A percentile compares a stretch with the other conserved stretches of the same genome.
Conservation (phyloP, 2,797 vertebrate genomes). For the Kryptopterus vitreolus region DNA sequence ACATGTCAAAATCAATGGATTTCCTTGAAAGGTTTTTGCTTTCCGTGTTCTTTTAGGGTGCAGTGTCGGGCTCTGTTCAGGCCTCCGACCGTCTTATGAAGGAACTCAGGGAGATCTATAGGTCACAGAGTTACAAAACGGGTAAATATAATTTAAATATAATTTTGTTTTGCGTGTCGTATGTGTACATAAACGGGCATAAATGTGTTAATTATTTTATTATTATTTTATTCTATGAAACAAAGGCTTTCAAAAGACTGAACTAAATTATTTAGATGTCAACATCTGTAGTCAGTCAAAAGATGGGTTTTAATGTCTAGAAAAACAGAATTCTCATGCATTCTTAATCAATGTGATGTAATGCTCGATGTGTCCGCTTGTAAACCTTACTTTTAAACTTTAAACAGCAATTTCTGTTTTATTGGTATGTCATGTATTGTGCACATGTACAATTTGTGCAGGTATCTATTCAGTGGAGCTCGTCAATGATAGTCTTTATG, state of each 20-base stretch:
- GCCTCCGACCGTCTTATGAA: slow-evolving; percentile 99
- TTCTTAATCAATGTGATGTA: background rate
- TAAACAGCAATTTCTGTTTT: background rate
- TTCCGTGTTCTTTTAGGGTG: slow-evolving; percentile 77
- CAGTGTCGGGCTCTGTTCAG: slow-evolving; percentile 97
- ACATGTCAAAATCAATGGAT: background rate
- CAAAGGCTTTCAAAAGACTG: background rate
- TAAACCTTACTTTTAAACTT: background rate
- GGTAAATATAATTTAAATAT: slow-evolving; percentile 70
- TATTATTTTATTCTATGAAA: too few species aligned
- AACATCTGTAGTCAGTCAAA: background rate
- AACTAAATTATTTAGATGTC: background rate
- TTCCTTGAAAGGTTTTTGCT: background rate
- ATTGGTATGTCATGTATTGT: background rate
- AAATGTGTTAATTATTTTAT: background rate
- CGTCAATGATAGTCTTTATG: slow-evolving; percentile 95
- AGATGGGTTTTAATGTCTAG: background rate
- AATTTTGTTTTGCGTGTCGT: background rate
- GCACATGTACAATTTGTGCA: slow-evolving; percentile 55
- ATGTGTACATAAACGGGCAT: background rate
- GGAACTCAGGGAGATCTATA: slow-evolving; percentile 98
- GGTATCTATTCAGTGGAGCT: slow-evolving; percentile 98
- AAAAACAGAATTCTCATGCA: background rate
- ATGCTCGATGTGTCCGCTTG: background rate
- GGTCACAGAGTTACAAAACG: slow-evolving; percentile 98